phyloP scores from a whole-genome alignment of 2,797 vertebrate species.

The Pipistrellus nathusii region DNA sequence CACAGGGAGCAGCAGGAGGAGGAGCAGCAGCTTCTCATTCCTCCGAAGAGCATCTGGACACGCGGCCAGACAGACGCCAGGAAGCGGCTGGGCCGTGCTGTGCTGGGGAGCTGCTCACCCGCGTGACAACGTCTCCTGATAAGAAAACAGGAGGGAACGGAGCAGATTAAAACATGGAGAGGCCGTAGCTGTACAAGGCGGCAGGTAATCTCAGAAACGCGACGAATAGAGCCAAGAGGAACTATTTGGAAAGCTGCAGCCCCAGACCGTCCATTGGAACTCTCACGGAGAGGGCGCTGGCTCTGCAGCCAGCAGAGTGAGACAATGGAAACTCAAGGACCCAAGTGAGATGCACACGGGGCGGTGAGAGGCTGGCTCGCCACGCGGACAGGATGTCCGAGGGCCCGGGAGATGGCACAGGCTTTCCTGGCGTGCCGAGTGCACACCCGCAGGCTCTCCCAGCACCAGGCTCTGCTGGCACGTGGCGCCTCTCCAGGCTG shows the following conservation, averaged over 20 bases:
- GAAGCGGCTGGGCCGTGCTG: too few species aligned
- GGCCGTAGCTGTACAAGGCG: neutral
- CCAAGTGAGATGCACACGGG: neutral
- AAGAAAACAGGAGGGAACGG: neutral
- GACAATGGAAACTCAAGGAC: neutral
- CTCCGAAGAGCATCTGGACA: too few species aligned
- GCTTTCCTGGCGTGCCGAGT: fast-evolving
- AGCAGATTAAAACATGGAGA: neutral
- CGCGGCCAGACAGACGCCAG: too few species aligned
- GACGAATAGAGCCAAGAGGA: neutral
- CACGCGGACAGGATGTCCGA: neutral
- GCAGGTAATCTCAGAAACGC: neutral
- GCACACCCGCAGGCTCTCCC: neutral
- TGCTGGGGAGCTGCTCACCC: too few species aligned
- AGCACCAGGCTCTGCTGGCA: neutral
- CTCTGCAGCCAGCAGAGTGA: neutral
- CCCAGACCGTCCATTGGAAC: neutral
- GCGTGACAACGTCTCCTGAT: neutral
- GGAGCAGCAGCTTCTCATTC: too few species aligned
- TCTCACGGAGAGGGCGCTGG: neutral
- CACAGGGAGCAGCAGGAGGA: too few species aligned
- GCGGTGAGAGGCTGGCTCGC: too few species aligned
- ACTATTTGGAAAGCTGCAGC: neutral
- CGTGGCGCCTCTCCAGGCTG: fast-evolving
- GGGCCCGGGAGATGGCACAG: neutral